Percentiles rank a stretch among this genome's conserved stretches.
Evolutionary conservation across 2,113 vertebrate genomes (phyloP).

Genomic region (Oreotragus oreotragus): DNA sequence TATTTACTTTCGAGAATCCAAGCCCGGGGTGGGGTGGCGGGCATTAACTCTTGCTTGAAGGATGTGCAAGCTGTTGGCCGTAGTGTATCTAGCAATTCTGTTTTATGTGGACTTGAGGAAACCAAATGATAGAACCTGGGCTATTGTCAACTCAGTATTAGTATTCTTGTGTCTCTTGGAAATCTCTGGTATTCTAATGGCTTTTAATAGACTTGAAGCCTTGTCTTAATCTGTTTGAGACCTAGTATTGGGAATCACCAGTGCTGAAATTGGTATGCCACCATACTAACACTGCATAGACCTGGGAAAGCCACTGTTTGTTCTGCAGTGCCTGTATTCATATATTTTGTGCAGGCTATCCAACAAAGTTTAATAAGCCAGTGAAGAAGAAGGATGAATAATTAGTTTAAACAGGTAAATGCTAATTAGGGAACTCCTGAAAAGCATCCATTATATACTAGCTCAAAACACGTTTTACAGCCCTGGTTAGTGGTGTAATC

Average conservation of each 20-base stretch:
- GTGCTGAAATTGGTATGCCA: constrained; percentile 50
- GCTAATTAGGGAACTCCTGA: constrained; percentile 87
- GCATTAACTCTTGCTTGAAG: constrained; percentile 59
- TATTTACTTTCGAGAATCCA: constrained; percentile 65
- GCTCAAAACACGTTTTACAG: constrained; percentile 87
- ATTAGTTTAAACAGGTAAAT: constrained; percentile 89
- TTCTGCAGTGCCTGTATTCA: constrained; percentile 73
- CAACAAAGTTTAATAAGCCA: constrained; percentile 82
- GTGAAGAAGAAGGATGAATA: constrained; percentile 82
- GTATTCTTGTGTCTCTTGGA: constrained; percentile 71
- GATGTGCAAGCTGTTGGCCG: constrained; percentile 19
- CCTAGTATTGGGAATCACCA: constrained; percentile 54
- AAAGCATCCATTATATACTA: constrained; percentile 85
- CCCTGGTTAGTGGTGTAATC: constrained; percentile 86
- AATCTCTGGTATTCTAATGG: constrained; percentile 71
- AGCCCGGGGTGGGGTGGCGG: not conserved
- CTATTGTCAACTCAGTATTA: constrained; percentile 53
- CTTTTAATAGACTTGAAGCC: constrained; percentile 74
- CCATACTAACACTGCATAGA: constrained; percentile 54
- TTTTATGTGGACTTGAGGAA: constrained; percentile 64
- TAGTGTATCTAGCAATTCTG: constrained; percentile 57
- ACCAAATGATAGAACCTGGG: constrained; percentile 45
- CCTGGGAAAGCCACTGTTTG: constrained; percentile 68
- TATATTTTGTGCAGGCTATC: constrained; percentile 75
- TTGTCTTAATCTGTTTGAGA: constrained; percentile 74